phyloP scores from a whole-genome alignment of 2,888 invertebrate species.

The Miltochrista miniata region DNA sequence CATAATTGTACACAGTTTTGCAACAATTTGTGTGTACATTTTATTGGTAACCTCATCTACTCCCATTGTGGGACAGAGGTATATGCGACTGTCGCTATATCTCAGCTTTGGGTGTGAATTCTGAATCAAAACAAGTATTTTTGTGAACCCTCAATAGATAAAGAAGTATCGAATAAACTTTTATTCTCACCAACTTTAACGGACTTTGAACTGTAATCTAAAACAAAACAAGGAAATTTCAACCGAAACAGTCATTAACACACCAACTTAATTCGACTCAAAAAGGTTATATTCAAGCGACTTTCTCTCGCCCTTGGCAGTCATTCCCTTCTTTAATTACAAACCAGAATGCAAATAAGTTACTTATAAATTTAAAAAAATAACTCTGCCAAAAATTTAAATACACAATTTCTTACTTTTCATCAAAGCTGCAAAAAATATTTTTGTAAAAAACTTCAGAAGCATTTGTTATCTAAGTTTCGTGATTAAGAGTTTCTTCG shows the following conservation, averaged over 20 bases:
- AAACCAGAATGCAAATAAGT: constrained; percentile 66
- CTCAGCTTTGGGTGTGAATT: no score
- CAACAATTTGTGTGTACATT: no score
- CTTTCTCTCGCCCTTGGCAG: constrained; percentile 32
- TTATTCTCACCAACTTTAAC: background rate
- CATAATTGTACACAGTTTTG: no score
- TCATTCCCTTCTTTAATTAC: constrained; percentile 50
- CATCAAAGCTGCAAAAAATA: constrained; percentile 53
- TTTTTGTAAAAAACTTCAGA: constrained; percentile 53
- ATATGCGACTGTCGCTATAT: no score
- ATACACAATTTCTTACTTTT: constrained; percentile 52
- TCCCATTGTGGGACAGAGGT: no score
- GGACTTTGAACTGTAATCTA: background rate
- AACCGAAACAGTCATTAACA: constrained; percentile 2
- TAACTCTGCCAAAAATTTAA: constrained; percentile 45
- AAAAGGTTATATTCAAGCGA: constrained; percentile 17
- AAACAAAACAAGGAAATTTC: no score
- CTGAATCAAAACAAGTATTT: no score
- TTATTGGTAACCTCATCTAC: background rate
- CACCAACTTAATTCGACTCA: constrained; percentile 18
- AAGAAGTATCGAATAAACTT: no score
- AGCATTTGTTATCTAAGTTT: constrained; percentile 72
- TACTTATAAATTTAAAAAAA: constrained; percentile 56
- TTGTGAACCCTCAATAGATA: no score
- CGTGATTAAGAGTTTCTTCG: constrained; percentile 69